Evolutionary conservation across 2,888 invertebrate species (phyloP).

Genomic region (Melieria crassipennis): DNA sequence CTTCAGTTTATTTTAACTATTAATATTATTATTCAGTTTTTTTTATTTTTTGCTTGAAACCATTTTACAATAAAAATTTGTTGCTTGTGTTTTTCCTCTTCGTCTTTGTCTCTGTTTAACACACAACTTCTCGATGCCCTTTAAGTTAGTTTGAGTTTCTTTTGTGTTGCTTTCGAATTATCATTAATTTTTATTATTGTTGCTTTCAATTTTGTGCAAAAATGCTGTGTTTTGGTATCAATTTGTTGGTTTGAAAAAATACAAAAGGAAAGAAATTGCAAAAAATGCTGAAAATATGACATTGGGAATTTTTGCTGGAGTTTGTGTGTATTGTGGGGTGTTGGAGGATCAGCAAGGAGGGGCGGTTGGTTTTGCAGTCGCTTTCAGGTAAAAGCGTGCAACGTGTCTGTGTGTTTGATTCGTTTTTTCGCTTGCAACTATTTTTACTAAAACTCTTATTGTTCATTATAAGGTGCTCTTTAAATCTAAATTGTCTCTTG

Average conservation of each 20-base stretch:
- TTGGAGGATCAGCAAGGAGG: too few species aligned
- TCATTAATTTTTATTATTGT: constrained; percentile 3
- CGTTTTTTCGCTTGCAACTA: neutral
- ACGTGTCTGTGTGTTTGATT: constrained; percentile 17
- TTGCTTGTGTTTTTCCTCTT: constrained; percentile 5
- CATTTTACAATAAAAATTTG: constrained; percentile 31
- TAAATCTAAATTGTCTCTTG: constrained; percentile 38
- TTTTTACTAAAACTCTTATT: constrained; percentile 43
- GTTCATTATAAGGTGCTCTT: constrained; percentile 56
- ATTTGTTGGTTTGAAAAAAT: neutral
- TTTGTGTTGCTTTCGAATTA: constrained; percentile 22
- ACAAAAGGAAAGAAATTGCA: neutral
- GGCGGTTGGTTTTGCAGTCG: too few species aligned
- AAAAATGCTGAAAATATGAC: neutral
- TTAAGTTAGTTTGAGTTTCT: neutral
- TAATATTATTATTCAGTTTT: constrained; percentile 17
- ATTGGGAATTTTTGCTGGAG: too few species aligned
- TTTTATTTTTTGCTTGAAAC: constrained; percentile 30
- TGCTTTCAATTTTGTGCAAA: neutral
- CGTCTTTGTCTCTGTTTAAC: neutral
- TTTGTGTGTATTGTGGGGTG: too few species aligned
- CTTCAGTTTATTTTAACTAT: neutral
- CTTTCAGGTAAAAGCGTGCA: neutral
- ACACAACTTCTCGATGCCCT: neutral
- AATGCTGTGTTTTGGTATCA: constrained; percentile 6